phyloP scores from a whole-genome alignment of 1,140 invertebrate genomes.

The Lepidurus couesii region DNA sequence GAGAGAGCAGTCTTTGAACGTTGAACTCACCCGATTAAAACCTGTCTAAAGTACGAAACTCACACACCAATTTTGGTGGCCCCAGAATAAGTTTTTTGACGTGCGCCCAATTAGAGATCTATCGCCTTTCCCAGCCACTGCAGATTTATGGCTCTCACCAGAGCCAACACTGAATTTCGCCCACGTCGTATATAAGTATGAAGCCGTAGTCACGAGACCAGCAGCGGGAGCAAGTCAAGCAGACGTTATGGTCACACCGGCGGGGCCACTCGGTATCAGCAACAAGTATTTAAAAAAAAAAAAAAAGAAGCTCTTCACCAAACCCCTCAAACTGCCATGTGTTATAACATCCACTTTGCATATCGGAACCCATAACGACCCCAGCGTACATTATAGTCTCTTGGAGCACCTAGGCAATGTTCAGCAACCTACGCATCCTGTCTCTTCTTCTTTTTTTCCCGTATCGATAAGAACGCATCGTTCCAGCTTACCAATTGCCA shows the following conservation, averaged over 20 bases:
- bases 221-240: not conserved
- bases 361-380: slow-evolving; percentile 17
- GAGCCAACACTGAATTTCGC: not conserved
- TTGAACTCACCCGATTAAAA: too few relatives aligned
- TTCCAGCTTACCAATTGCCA: not conserved
- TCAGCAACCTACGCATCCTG: not conserved
- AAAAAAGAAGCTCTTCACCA: not conserved
- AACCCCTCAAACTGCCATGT: not conserved
- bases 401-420: not conserved
- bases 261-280: not conserved
- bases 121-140: not conserved
- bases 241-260: slow-evolving; percentile 11
- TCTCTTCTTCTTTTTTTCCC: not conserved
- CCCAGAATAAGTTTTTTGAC: not conserved
- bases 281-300: not conserved
- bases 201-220: slow-evolving; percentile 1
- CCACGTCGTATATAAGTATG: not conserved
- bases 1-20: not conserved
- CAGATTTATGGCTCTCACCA: not conserved
- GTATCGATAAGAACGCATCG: not conserved
- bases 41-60: not conserved
- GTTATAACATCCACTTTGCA: slow-evolving; percentile 12
- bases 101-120: slow-evolving; percentile 21
- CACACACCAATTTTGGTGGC: not conserved
- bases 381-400: not conserved